Conservation (phyloP, 2,113 vertebrate species). For the Cyprinus carpio region DNA sequence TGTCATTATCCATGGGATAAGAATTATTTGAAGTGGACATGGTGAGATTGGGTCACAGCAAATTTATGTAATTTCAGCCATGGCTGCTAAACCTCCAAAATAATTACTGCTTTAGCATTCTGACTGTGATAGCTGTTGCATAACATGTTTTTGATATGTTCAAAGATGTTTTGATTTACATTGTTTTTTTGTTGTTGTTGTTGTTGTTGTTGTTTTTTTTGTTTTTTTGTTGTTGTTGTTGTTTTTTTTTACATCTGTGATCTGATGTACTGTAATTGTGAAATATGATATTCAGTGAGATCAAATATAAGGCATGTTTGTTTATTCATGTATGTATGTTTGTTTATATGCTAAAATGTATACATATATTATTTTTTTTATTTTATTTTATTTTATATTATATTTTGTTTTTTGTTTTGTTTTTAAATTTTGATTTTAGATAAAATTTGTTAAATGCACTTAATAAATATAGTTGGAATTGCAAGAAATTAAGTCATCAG, state of each 20-base stretch:
- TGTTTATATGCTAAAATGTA: too few species aligned
- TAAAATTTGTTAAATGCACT: too few species aligned
- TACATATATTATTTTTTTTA: too few species aligned
- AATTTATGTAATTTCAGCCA: slow-evolving; percentile 1
- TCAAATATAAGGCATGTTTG: background rate
- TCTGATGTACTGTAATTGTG: background rate
- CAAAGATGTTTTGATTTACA: background rate
- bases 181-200: too few species aligned
- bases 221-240: too few species aligned
- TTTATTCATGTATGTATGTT: too few species aligned
- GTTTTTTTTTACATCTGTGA: background rate
- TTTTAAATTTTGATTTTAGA: too few species aligned
- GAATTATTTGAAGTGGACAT: slow-evolving; percentile 15
- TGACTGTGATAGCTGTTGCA: background rate
- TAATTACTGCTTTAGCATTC: background rate
- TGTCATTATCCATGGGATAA: background rate
- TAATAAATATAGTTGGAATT: too few species aligned
- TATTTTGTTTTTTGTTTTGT: too few species aligned
- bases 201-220: too few species aligned
- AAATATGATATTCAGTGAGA: background rate
- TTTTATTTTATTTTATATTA: too few species aligned
- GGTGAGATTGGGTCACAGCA: background rate
- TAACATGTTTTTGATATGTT: background rate
- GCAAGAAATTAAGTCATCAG: too few species aligned
- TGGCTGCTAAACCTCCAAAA: background rate